Base-by-base conservation (phyloP, 2,797 vertebrate species). In the Anguilla anguilla region DNA sequence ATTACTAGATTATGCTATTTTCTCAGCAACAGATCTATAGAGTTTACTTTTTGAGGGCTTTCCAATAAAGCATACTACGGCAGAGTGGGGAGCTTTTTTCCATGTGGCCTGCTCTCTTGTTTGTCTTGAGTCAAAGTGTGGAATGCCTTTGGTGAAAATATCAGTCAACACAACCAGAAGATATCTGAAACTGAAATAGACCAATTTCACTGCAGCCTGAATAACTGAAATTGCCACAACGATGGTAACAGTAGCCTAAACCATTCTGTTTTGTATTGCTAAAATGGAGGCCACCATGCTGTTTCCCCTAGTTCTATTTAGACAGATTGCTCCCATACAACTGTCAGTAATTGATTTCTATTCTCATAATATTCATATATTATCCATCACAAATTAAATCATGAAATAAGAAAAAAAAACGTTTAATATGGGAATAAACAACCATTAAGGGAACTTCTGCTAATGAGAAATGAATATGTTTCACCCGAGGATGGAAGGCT, bases 1-100 rank as follows among this genome's bases (percentile, higher is more conserved):
- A 31, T 84, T 84, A 83, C 19, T 84, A 28, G 83, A 84, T 84
- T 84, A 57, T 85, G 67, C 67, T 31, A 43, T 88, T 85, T 88
- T 74, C 87, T 77, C 83, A 84, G 83, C 83, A 85, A 88, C 67
- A 85, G 72, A 74, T 88, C 49, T 88, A n/a, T 13, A 88, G 83
- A 85, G 67, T 53, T 85, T 46, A 22, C 51, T 77, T 55, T 72
- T 49, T 35, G 51, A 88, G 22, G 83, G 59, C 85, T 57, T 57
- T 28, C 28, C 51, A 31, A 17, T 31, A 13, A 83, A 55, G 83
- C n/a, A 84, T 19, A 84, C 84, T 59, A 79, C 22, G 55, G 46
- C 81, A 69, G 84, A 46, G 22, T 84, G 49, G 35, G 35, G 79
- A 81, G 61, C 15, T 39, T 61, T 57, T 28, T 57, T 59, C 2